Evolutionary conservation across 2,888 invertebrate genomes (phyloP).

Genomic region (Acanthosepion pharaonis): DNA sequence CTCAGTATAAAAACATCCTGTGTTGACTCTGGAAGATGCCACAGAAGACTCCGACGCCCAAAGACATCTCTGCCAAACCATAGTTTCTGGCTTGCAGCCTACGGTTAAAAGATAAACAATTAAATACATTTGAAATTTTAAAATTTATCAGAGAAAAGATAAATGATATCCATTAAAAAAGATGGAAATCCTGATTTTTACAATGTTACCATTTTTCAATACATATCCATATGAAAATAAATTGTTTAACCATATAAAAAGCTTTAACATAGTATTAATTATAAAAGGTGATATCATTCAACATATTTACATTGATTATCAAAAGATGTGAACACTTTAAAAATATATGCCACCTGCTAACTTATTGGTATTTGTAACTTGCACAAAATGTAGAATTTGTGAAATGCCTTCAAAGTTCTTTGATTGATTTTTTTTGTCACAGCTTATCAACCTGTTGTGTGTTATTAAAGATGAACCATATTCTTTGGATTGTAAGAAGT

Average conservation of each 20-base stretch:
- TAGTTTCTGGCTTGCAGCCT: constrained; percentile 71
- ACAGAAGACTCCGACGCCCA: constrained; percentile 88
- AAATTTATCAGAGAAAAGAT: background rate
- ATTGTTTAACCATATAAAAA: background rate
- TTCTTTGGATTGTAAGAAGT: no score
- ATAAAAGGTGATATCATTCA: background rate
- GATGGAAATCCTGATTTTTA: background rate
- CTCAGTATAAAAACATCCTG: constrained; percentile 63
- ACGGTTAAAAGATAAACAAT: constrained; percentile 50
- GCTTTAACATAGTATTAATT: background rate
- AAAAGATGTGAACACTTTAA: no score
- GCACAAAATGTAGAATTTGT: no score
- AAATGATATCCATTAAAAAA: background rate
- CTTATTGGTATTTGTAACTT: no score
- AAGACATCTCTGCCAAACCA: constrained; percentile 90
- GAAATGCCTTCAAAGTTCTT: no score
- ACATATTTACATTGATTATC: no score
- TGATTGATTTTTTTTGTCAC: no score
- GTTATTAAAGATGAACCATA: no score
- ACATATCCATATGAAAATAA: background rate
- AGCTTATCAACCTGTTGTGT: no score
- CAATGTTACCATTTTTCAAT: background rate
- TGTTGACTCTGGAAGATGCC: constrained; percentile 65
- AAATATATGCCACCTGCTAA: no score
- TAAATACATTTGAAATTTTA: background rate